Base-by-base conservation (phyloP, 2,797 vertebrate genomes). In the Liparis tanakae region DNA sequence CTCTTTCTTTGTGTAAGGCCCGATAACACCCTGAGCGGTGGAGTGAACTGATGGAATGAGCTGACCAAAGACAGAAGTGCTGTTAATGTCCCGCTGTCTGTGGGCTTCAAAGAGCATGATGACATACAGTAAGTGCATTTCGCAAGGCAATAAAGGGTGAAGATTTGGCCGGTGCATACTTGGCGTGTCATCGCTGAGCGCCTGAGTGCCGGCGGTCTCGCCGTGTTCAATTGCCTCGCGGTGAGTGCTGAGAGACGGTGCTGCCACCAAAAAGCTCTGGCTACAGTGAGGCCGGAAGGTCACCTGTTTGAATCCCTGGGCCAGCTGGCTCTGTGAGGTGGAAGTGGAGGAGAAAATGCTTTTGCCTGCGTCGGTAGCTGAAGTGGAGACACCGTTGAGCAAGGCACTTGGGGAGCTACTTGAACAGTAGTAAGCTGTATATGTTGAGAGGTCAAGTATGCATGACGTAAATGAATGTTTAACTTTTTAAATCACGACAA, bases 81-180 rank as follows among this genome's bases (percentile, higher is more conserved):
- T 65, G 71, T 74, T 86, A 82, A 86, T 87, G 81, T 80, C 74
- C 76, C 14, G 44, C 79, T 44, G 72, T 74, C 70, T 84, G 67
- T 82, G 75, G 34, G 66, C 85, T 80, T 85, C 78, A 83, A 80
- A 84, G 79, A 78, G 76, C 75, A 77, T 43, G 80, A 73, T 88
- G 87, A 88, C 85, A 83, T 75, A 71, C 70, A 67, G 75, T 80
- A 79, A 87, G 85, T 87, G 84, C 80, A 80, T 90, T 81, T 87
- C 0, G 6, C 73, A 64, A 83, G 64, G 72, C 82, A 81, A 80
- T 85, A 84, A 89, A 87, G 73, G 84, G 56, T 75, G 74, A 84
- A 86, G 83, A 86, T 80, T 82, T 83, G 88, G 64, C 79, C 13
- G 53, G 14, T 76, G 80, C 78, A 83, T 89, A 68, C 83, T 85